These are phyloP conservation scores for roundworm (Caenorhabditis elegans) DNA, from an alignment of 1,140 invertebrate genomes.

Conservation along the genomic window WBcel235 BX284606.5:3788001-3788500, in stretches of 20 bases:
- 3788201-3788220: constrained; percentile 52
- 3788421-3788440: neutral
- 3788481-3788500: too few species aligned
- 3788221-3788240: constrained; percentile 52
- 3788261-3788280: constrained; percentile 50
- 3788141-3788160: neutral
- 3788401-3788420: neutral
- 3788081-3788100: constrained; percentile 40
- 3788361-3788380: neutral
- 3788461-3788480: too few species aligned
- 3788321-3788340: neutral
- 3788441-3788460: neutral
- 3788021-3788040: constrained; percentile 45
- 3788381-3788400: neutral
- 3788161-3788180: constrained; percentile 52
- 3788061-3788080: constrained; percentile 50
- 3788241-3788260: constrained; percentile 49
- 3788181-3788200: constrained; percentile 51
- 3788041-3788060: constrained; percentile 54
- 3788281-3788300: neutral
- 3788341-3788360: neutral
- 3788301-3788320: neutral
- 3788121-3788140: neutral
- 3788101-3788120: neutral
- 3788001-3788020: neutral